Conservation (phyloP, 2,113 vertebrate species). For the Propithecus coquereli region DNA sequence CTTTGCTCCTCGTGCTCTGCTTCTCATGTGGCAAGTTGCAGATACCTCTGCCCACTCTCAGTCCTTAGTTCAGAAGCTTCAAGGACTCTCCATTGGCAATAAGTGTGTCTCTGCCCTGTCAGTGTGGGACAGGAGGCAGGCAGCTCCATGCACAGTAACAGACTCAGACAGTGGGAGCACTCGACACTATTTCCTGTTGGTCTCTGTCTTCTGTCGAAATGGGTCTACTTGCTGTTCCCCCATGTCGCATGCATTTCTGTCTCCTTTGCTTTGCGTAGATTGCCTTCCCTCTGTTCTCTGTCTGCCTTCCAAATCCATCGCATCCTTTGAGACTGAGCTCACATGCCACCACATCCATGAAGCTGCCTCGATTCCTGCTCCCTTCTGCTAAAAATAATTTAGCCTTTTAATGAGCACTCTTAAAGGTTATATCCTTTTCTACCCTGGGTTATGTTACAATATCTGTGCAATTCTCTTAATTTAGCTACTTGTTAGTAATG, state of each 20-base stretch:
- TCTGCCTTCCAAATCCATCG: not conserved
- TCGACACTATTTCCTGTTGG: too few species aligned
- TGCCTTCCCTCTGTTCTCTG: not conserved
- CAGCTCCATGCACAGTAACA: not conserved
- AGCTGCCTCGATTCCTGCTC: not conserved
- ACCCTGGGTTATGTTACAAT: not conserved
- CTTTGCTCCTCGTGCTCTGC: not conserved
- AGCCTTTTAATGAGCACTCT: not conserved
- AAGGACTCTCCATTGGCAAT: not conserved
- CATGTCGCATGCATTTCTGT: not conserved
- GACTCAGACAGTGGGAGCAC: not conserved
- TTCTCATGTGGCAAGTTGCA: not conserved
- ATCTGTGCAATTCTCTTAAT: not conserved
- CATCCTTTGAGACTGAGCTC: not conserved
- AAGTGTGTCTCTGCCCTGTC: not conserved
- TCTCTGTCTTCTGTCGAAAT: not conserved
- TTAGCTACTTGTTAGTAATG: not conserved
- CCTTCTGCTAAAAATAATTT: not conserved
- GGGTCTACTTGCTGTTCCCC: not conserved
- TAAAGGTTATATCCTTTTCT: not conserved
- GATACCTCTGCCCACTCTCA: not conserved
- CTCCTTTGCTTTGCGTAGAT: not conserved
- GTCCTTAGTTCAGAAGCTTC: not conserved
- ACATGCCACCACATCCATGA: not conserved
- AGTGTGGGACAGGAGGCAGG: not conserved